A percentile compares a stretch with the other conserved stretches of the same genome.
Evolutionary conservation across 2,888 invertebrate genomes (phyloP).

Genomic region (Callyntrura guangdongensis): DNA sequence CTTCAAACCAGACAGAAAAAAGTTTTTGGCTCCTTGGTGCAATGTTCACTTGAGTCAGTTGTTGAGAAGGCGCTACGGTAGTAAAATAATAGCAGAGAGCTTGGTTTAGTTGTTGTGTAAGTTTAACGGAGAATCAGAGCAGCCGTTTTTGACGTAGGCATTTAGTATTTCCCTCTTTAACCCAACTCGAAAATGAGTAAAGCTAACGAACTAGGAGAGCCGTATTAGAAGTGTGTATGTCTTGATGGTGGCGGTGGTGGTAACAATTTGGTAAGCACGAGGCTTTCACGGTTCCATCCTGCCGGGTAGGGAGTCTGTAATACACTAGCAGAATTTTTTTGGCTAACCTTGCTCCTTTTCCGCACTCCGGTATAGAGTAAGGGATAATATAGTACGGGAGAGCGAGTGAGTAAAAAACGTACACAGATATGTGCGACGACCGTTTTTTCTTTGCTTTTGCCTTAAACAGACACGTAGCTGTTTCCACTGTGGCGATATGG

Average conservation of each 20-base stretch:
- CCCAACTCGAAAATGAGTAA: conserved; percentile 25
- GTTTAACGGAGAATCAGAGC: conserved; percentile 52
- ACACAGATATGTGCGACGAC: conserved; percentile 28
- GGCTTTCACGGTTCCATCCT: conserved; percentile 75
- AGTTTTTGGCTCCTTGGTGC: conserved; percentile 42
- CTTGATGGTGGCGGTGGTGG: conserved; percentile 47
- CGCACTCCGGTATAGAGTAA: conserved; percentile 2
- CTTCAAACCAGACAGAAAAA: conserved; percentile 51
- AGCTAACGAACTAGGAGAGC: background rate
- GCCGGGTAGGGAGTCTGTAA: conserved; percentile 73
- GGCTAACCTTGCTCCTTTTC: conserved; percentile 62
- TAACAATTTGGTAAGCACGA: conserved; percentile 69
- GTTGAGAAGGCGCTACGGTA: conserved; percentile 17
- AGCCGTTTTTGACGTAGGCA: conserved; percentile 30
- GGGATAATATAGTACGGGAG: too few species aligned
- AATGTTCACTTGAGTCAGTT: conserved; percentile 40
- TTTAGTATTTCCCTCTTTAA: conserved; percentile 21
- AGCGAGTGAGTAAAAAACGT: background rate
- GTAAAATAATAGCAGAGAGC: conserved; percentile 53
- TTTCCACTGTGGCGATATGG: background rate
- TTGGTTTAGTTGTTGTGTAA: conserved; percentile 42
- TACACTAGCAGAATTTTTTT: conserved; percentile 73
- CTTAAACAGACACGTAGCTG: conserved; percentile 7
- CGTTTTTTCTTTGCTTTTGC: conserved; percentile 24
- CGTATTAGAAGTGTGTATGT: background rate